Conservation (phyloP, 2,797 vertebrate genomes). For the Decapterus maruadsi region DNA sequence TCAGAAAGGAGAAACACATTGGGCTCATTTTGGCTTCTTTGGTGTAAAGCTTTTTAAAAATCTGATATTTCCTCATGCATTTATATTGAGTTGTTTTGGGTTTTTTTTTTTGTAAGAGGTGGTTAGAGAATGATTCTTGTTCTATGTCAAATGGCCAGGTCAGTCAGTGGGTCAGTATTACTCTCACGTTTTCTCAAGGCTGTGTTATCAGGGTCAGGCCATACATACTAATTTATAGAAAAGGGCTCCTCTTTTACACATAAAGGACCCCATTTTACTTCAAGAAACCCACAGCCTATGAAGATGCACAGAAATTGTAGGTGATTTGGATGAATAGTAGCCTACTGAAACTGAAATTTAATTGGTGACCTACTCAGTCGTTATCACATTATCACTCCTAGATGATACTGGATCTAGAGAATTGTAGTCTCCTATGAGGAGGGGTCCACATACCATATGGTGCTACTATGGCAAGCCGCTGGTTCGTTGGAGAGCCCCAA, state of each 20-base stretch:
- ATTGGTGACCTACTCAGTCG: not conserved
- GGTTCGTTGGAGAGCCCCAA: constrained; percentile 18
- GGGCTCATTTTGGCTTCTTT: constrained; percentile 36
- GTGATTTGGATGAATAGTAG: not conserved
- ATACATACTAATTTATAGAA: constrained; percentile 42
- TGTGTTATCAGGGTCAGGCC: constrained; percentile 20
- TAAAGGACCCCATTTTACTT: not conserved
- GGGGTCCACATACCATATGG: constrained; percentile 66
- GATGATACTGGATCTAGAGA: constrained; percentile 29
- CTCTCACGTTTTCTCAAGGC: constrained; percentile 19
- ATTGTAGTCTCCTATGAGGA: constrained; percentile 33
- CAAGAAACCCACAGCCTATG: not conserved
- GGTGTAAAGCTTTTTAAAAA: not conserved
- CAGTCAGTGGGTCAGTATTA: constrained; percentile 45
- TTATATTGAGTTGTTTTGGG: not conserved
- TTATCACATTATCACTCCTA: constrained; percentile 17
- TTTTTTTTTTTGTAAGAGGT: not conserved
- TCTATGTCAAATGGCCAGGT: constrained; percentile 1
- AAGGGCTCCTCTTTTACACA: constrained; percentile 1
- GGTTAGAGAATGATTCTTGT: constrained; percentile 1
- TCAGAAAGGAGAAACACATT: constrained; percentile 29
- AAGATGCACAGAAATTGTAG: not conserved
- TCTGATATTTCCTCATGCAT: constrained; percentile 2
- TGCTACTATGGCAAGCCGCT: constrained; percentile 37
- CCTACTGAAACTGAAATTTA: not conserved